phyloP scores from a whole-genome alignment of 2,888 invertebrate genomes.

The Metellina segmentata region DNA sequence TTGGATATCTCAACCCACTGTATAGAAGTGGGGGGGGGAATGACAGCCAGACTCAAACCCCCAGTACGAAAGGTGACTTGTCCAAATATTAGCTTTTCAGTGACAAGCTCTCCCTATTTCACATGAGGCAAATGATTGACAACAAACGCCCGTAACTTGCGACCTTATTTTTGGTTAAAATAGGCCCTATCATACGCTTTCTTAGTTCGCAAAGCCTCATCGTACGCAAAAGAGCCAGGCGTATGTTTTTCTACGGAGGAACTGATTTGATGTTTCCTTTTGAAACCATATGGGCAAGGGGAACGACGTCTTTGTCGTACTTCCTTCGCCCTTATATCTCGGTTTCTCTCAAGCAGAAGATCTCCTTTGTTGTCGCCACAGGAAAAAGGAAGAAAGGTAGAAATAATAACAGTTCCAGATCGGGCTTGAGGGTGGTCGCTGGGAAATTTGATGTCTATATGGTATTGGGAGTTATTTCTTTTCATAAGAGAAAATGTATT shows the following conservation, averaged over 20 bases:
- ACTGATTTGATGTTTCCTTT: constrained; percentile 48
- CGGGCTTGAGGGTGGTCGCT: constrained; percentile 37
- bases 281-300: not conserved
- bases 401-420: constrained; percentile 22
- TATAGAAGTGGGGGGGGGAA: not conserved
- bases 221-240: constrained; percentile 17
- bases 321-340: constrained; percentile 45
- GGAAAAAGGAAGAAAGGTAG: constrained; percentile 4
- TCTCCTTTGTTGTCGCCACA: constrained; percentile 35
- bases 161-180: constrained; percentile 45
- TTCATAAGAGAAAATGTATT: not conserved
- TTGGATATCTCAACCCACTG: not conserved
- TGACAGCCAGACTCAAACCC: not conserved
- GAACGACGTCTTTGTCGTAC: constrained; percentile 20
- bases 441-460: constrained; percentile 8
- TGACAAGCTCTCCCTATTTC: constrained; percentile 21
- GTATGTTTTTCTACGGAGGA: constrained; percentile 49
- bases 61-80: constrained; percentile 27
- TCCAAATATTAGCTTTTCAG: constrained; percentile 70
- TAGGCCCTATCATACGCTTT: constrained; percentile 64
- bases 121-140: constrained; percentile 51
- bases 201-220: constrained; percentile 40
- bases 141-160: constrained; percentile 9
- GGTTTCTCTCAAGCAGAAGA: constrained; percentile 29
- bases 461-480: not conserved